Evolutionary conservation across 2,113 vertebrate species (phyloP).

Genomic region (Drymodes brunneopygia): DNA sequence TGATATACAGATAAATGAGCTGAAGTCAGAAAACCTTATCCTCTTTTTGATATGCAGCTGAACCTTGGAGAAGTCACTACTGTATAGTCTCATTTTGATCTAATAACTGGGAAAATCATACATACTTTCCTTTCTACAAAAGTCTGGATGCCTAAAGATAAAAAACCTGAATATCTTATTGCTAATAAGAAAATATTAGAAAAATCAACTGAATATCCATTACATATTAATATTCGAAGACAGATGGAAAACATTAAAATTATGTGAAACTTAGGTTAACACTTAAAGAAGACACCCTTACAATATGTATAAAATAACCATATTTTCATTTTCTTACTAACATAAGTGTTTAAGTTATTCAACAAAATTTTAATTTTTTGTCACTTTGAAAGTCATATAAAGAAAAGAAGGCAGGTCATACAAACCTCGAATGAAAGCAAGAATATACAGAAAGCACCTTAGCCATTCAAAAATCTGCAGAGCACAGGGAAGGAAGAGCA

Average conservation of each 20-base stretch:
- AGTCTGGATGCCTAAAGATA: not conserved
- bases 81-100: not conserved
- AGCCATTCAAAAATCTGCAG: not conserved
- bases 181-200: not conserved
- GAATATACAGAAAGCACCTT: not conserved
- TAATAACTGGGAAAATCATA: not conserved
- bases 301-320: not conserved
- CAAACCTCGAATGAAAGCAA: not conserved
- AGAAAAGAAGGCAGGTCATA: not conserved
- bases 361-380: not conserved
- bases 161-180: not conserved
- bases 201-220: not conserved
- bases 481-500: not conserved
- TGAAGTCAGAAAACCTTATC: not conserved
- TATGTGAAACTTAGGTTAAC: not conserved
- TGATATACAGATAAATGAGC: not conserved
- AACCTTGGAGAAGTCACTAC: not conserved
- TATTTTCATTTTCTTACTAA: not conserved
- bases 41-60: not conserved
- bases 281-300: not conserved
- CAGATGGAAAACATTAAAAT: not conserved
- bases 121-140: not conserved
- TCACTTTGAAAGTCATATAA: not conserved
- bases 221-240: not conserved
- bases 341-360: not conserved